A percentile compares a stretch with the other conserved stretches of the same genome.
These are phyloP conservation scores for Vandiemenella viatica DNA, from an alignment of 2,888 invertebrate genomes.

Conservation along the genomic window DNA sequence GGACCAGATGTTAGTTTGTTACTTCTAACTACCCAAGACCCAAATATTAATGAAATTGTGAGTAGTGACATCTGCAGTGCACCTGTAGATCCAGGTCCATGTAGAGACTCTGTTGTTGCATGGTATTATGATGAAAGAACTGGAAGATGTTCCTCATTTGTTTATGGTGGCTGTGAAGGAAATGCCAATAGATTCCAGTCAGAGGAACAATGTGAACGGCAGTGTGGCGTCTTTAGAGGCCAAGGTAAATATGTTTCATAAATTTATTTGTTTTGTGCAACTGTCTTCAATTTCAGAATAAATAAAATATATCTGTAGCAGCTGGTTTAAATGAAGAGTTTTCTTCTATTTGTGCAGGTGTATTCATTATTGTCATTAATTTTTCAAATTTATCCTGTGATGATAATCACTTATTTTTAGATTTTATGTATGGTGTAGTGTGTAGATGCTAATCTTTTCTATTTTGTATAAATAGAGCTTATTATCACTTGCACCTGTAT, in stretches of 20 bases:
- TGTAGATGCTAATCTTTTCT: too few species aligned
- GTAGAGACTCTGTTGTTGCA: conserved; percentile 43
- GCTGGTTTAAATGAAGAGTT: too few species aligned
- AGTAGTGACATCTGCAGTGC: conserved; percentile 36
- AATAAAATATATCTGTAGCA: too few species aligned
- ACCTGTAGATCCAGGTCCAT: conserved; percentile 50
- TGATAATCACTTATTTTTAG: too few species aligned
- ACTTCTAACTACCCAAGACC: conserved; percentile 11
- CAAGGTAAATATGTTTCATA: conserved; percentile 37
- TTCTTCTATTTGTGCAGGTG: too few species aligned
- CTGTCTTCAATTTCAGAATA: too few species aligned
- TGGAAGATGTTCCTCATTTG: conserved; percentile 45
- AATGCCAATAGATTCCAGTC: conserved; percentile 58
- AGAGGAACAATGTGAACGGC: conserved; percentile 60
- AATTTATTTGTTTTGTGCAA: too few species aligned
- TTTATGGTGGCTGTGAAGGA: conserved; percentile 56
- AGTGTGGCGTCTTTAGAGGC: conserved; percentile 56
- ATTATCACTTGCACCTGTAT: too few species aligned
- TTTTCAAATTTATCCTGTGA: too few species aligned
- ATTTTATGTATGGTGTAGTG: too few species aligned
- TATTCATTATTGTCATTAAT: too few species aligned
- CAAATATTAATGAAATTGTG: neutral
- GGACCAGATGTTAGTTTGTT: conserved; percentile 17
- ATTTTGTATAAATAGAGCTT: too few species aligned
- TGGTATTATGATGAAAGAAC: conserved; percentile 56